Base-by-base conservation (phyloP, 2,113 vertebrate species). In the Romanogobio albipinnatus region DNA sequence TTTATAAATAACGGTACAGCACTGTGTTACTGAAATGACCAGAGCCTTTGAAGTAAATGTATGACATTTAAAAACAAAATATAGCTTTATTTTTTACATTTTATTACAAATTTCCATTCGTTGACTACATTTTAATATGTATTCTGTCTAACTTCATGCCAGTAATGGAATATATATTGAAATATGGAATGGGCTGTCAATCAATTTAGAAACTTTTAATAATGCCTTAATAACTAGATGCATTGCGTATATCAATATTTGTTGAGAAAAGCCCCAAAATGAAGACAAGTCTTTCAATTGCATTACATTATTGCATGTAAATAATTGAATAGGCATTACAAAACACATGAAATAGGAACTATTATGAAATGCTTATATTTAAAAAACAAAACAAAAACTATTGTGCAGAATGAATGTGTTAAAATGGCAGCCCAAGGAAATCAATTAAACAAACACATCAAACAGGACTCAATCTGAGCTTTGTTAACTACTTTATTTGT, bases 401-500 rank as follows among this genome's bases (percentile, higher is more conserved):
- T 0, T 39, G 29, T 68, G 36, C 17, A 51, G 49, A 51, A 47
- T 62, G 13, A 62, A 68, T 19, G 29, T 66, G 6, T 68, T 36
- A 36, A 33, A 36, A 1, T 17, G 15, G 64, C 29, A 68, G 15
- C 15, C 29, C 6, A 39, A 39, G 39, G 39, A 39, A 66, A 66
- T 6, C 2, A 33, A 29, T 33, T 53, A 17, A 51, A 56, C 47
- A 17, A 51, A 56, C 47, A 29, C 74, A 76, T 71, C 36, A 73
- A 73, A 45, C 43, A 61, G 22, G 33, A 77, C 29, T 61, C 53
- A n/a, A 26, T 15, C 56, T 61, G 76, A 78, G 36, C 36, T 9
- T 22, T 59, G 66, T 78, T 24, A 22, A 24, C 53, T 33, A 39
- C 22, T 61, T 78, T 61, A 74, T 74, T 78, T 59, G n/a, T 36